phyloP scores from a whole-genome alignment of 2,113 vertebrate species.

The Odontesthes bonariensis region DNA sequence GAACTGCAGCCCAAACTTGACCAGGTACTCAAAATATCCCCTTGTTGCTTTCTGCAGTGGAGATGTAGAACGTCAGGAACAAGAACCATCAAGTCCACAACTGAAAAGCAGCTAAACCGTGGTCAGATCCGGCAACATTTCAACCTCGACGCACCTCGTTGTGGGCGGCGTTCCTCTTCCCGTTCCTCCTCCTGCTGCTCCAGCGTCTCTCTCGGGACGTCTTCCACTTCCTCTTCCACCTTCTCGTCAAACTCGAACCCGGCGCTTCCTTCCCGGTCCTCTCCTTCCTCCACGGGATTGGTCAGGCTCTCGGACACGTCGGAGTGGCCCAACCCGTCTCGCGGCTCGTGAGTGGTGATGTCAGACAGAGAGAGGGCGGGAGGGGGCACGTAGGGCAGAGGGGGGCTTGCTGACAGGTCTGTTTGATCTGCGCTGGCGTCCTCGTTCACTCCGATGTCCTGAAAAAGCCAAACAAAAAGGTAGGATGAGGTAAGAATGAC shows the following conservation, averaged over 20 bases:
- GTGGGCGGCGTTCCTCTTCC: slow-evolving; percentile 16
- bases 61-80: no score
- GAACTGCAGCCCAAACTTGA: no score
- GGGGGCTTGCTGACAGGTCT: slow-evolving; percentile 78
- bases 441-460: slow-evolving; percentile 80
- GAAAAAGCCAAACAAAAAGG: neutral
- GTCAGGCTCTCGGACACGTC: slow-evolving; percentile 69
- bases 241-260: slow-evolving; percentile 78
- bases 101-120: no score
- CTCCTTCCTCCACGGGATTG: slow-evolving; percentile 62
- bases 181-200: slow-evolving; percentile 12
- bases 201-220: slow-evolving; percentile 2
- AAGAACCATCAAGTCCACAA: no score
- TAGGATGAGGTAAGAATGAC: no score
- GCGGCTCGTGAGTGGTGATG: slow-evolving; percentile 72
- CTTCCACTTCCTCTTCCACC: slow-evolving; percentile 61
- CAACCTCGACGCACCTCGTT: slow-evolving; percentile 30
- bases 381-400: slow-evolving; percentile 77
- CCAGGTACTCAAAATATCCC: no score
- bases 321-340: slow-evolving; percentile 71
- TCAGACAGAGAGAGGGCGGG: slow-evolving; percentile 78
- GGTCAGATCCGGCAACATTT: neutral
- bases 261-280: slow-evolving; percentile 35
- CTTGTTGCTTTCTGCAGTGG: no score
- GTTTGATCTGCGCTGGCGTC: slow-evolving; percentile 77